Evolutionary conservation across 2,113 vertebrate genomes (phyloP).

Genomic region (Amia ocellicauda): DNA sequence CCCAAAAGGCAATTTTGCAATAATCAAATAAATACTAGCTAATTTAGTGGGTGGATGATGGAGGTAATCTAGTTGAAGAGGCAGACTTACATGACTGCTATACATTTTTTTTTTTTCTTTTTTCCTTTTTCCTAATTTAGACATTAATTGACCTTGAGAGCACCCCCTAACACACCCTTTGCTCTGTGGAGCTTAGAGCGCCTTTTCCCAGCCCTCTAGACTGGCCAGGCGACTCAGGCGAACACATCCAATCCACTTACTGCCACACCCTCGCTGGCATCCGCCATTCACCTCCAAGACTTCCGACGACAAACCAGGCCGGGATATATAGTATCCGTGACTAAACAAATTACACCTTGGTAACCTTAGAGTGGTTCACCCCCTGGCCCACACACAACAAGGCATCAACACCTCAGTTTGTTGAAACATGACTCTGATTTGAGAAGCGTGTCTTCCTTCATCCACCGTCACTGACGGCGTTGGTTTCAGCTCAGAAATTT

Average conservation of each 20-base stretch:
- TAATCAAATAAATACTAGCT: no score
- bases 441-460: not conserved
- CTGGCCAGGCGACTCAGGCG: not conserved
- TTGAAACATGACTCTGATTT: not conserved
- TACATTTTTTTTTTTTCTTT: no score
- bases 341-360: not conserved
- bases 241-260: not conserved
- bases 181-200: not conserved
- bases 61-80: not conserved
- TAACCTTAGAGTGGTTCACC: no score
- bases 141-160: slow-evolving; percentile 1
- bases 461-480: no score
- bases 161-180: not conserved
- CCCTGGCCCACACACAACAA: no score
- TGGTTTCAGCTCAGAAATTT: no score
- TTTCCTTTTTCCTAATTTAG: slow-evolving; percentile 21
- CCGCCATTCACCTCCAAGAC: not conserved
- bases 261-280: not conserved
- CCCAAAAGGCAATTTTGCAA: no score
- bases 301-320: not conserved
- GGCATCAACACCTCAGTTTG: no score
- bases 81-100: not conserved
- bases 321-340: not conserved
- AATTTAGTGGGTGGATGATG: no score
- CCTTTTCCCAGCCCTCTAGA: not conserved